Base-by-base conservation (phyloP, 2,797 vertebrate species). In the Champsocephalus gunnari region DNA sequence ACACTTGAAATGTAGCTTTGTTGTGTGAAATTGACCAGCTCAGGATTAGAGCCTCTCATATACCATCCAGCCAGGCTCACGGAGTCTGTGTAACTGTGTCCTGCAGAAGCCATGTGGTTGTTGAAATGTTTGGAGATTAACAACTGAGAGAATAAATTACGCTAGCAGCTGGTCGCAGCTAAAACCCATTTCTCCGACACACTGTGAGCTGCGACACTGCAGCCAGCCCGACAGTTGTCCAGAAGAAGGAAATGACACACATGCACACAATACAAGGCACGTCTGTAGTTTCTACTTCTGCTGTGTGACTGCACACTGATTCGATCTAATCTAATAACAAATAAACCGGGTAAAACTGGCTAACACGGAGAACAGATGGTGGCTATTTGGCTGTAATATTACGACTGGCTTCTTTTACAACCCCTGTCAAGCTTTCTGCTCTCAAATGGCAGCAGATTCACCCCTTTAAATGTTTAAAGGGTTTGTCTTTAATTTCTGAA, bases 91-190 rank as follows among this genome's bases (percentile, higher is more conserved):
- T 38, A 13, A 48, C 38, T 5, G 48, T 56, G 47, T 73, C 19
- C 50, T 51, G 68, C 41, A 50, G 41, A 14, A 5, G 55, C 11
- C 65, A 53, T 17, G 73, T 66, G 54, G 54, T 56, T 64, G 49
- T 24, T 71, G 9, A 76, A 81, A 68, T 59, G 69, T 71, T 70
- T 73, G 54, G 58, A 43, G 56, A 67, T 12, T 51, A 79, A 58
- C 58, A 75, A 48, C 71, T 50, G 61, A 79, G 38, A 66, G 58
- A 73, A 57, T 60, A 67, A 74, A 80, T 83, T 45, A 71, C 51
- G 53, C 24, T 3, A 44, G 65, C 82, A 82, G 70, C 77, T 82
- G 82, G 78, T 68, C 56, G 59, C 71, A 74, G 70, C 71, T 79
- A 55, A 57, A 64, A 78, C 50, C 43, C 70, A 77, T 73, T 76